Percentiles rank a stretch among this genome's conserved stretches.
Conservation (phyloP, 2,113 vertebrate species). For the Eubucco bourcierii region DNA sequence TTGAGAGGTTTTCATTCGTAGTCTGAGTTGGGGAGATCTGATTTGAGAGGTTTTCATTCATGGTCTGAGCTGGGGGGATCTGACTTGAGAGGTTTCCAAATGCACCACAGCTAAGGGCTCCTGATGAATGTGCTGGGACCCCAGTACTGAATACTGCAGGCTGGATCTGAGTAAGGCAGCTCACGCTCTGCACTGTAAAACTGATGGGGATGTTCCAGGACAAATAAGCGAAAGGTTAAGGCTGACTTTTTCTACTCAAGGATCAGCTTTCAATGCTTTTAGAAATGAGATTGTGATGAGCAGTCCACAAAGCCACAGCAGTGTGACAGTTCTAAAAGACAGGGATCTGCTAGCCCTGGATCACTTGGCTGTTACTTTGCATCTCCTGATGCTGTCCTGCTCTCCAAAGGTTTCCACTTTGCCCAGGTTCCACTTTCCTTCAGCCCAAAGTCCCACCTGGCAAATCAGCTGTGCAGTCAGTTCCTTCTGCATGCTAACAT, state of each 20-base stretch:
- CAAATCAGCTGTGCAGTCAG: not conserved
- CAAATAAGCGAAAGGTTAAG: not conserved
- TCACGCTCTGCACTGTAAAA: not conserved
- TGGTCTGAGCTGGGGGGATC: not conserved
- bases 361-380: not conserved
- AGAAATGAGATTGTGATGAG: not conserved
- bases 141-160: not conserved
- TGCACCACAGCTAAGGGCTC: not conserved
- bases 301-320: not conserved
- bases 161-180: not conserved
- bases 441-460: not conserved
- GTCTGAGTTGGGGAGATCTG: not conserved
- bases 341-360: not conserved
- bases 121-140: not conserved
- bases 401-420: not conserved
- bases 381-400: not conserved
- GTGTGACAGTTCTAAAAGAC: not conserved
- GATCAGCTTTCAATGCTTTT: not conserved
- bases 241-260: not conserved
- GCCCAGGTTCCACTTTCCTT: not conserved
- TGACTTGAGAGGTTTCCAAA: not conserved
- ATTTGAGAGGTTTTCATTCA: not conserved
- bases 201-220: not conserved
- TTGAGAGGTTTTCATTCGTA: not conserved
- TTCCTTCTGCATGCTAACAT: not conserved